Evolutionary conservation across 2,113 vertebrate genomes (phyloP).

Genomic region (Ictidomys tridecemlineatus): DNA sequence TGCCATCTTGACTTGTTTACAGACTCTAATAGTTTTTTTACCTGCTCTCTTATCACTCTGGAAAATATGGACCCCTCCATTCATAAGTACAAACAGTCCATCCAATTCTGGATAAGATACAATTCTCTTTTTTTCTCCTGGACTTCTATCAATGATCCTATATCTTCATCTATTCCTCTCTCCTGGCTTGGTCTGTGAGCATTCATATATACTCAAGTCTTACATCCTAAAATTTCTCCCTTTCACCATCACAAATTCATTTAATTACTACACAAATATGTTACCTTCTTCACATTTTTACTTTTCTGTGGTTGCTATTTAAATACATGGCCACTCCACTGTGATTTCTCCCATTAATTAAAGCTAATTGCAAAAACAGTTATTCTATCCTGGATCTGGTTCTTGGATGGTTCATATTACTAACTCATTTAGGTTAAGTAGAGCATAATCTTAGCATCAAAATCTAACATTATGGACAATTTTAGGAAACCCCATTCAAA

Average conservation of each 20-base stretch:
- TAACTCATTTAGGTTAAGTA: background rate
- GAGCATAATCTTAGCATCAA: background rate
- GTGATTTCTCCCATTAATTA: background rate
- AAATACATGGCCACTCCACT: background rate
- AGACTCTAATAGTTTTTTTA: background rate
- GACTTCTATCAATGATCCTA: background rate
- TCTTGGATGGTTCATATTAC: background rate
- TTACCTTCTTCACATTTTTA: background rate
- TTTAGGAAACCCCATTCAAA: background rate
- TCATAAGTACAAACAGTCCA: background rate
- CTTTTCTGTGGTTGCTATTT: background rate
- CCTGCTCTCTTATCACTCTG: background rate
- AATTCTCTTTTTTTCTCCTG: background rate
- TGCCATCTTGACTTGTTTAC: too few species aligned
- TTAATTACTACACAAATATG: background rate
- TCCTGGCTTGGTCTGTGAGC: background rate
- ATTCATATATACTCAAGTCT: background rate
- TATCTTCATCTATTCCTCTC: background rate
- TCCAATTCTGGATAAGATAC: background rate
- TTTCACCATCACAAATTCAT: background rate
- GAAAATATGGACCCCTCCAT: background rate
- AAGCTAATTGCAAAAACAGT: background rate
- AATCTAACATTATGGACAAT: background rate
- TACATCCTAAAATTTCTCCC: background rate
- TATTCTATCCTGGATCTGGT: background rate